phyloP scores from a whole-genome alignment of 2,113 vertebrate species.

The Xyrauchen texanus region DNA sequence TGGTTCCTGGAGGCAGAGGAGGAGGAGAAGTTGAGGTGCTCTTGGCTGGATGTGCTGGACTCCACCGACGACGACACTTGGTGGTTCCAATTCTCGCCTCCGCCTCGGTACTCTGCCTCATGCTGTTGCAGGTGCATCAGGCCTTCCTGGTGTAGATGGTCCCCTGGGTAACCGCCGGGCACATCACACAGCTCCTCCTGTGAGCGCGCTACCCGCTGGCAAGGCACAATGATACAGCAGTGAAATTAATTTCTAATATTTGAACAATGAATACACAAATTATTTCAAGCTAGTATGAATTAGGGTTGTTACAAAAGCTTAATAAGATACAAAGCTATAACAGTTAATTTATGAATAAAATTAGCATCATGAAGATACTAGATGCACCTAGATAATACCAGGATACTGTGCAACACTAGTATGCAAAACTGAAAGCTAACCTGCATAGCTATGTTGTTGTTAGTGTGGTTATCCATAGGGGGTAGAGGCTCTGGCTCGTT shows the following conservation, averaged over 20 bases:
- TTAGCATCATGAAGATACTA: too few species aligned
- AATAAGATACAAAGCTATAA: too few species aligned
- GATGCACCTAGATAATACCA: not conserved
- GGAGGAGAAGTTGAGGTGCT: conserved; percentile 88
- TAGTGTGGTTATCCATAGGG: conserved; percentile 79
- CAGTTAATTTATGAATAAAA: too few species aligned
- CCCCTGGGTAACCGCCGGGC: conserved; percentile 71
- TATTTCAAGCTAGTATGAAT: too few species aligned
- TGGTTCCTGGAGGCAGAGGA: conserved; percentile 74
- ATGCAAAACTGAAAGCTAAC: conserved; percentile 66
- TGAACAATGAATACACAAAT: too few species aligned
- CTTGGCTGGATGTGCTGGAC: conserved; percentile 93
- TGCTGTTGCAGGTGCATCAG: conserved; percentile 73
- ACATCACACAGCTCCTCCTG: conserved; percentile 88
- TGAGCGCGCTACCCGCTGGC: conserved; percentile 83
- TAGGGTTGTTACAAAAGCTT: not conserved
- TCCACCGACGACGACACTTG: conserved; percentile 85
- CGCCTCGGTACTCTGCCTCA: conserved; percentile 73
- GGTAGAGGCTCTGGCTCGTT: conserved; percentile 84
- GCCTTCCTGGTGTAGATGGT: conserved; percentile 78
- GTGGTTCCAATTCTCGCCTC: conserved; percentile 83
- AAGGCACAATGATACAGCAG: conserved; percentile 39
- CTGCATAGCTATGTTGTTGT: conserved; percentile 80
- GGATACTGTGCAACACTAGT: not conserved
- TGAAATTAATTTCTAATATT: not conserved